phyloP scores from a whole-genome alignment of 2,888 invertebrate species.

The Syrphus vitripennis region DNA sequence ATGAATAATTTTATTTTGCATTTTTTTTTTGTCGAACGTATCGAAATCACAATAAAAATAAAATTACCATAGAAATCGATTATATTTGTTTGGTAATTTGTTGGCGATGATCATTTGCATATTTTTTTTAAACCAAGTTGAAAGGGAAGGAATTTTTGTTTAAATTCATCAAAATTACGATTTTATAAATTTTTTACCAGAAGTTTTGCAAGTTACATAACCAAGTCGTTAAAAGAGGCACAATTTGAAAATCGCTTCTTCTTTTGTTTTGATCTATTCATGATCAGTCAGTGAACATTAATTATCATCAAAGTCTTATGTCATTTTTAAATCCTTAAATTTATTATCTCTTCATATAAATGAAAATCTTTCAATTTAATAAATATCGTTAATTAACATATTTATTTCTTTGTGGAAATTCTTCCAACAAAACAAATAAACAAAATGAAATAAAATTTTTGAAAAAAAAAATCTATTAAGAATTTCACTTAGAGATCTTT shows the following conservation, averaged over 20 bases:
- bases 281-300: slow-evolving; percentile 1
- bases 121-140: slow-evolving; percentile 17
- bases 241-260: no score
- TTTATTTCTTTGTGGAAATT: not conserved
- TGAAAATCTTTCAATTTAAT: not conserved
- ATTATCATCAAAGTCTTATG: not conserved
- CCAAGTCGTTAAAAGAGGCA: not conserved
- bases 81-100: slow-evolving; percentile 66
- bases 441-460: no score
- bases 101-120: slow-evolving; percentile 62
- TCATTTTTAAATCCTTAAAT: not conserved
- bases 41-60: slow-evolving; percentile 46
- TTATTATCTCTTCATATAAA: not conserved
- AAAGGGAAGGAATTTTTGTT: slow-evolving; percentile 39
- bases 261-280: not conserved
- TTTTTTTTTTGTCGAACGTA: slow-evolving; percentile 33
- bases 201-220: not conserved
- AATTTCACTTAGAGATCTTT: not conserved
- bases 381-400: not conserved
- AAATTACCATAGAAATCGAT: slow-evolving; percentile 70
- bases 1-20: slow-evolving; percentile 52
- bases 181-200: not conserved
- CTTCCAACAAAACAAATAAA: not conserved
- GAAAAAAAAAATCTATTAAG: not conserved
- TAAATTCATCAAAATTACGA: slow-evolving; percentile 55